A percentile compares a stretch with the other conserved stretches of the same genome.
Evolutionary conservation across 2,888 invertebrate species (phyloP).

Genomic region (Odontothrips loti): DNA sequence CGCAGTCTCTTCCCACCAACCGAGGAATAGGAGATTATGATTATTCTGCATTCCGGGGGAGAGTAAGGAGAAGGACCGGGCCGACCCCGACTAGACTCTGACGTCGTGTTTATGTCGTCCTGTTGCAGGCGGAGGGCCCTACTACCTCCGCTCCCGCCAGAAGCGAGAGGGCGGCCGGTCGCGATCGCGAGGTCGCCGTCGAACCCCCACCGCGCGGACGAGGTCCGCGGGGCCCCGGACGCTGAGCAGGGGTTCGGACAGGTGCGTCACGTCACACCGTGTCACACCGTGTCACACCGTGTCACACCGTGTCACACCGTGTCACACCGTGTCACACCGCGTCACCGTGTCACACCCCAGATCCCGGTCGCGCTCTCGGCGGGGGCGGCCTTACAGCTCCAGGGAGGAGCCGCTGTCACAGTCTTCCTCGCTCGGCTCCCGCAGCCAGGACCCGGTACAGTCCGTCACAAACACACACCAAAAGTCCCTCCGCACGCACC

Average conservation of each 20-base stretch:
- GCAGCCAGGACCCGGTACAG: background rate
- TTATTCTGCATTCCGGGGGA: too few relatives aligned
- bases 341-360: background rate
- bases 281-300: background rate
- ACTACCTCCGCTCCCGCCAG: background rate
- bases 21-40: too few relatives aligned
- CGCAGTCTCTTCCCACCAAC: too few relatives aligned
- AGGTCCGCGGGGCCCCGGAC: background rate
- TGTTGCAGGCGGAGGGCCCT: background rate
- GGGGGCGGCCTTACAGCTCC: background rate
- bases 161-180: background rate
- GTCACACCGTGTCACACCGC: background rate
- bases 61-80: too few relatives aligned
- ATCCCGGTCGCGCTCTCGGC: background rate
- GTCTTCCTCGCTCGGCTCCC: background rate
- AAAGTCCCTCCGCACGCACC: background rate
- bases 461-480: too few relatives aligned
- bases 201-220: background rate
- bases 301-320: background rate
- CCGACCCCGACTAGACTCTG: too few relatives aligned
- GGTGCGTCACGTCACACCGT: background rate
- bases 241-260: background rate
- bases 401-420: background rate
- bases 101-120: too few relatives aligned
- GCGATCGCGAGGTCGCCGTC: background rate